phyloP scores from a whole-genome alignment of 2,888 invertebrate species.

The Melitaea athalia region DNA sequence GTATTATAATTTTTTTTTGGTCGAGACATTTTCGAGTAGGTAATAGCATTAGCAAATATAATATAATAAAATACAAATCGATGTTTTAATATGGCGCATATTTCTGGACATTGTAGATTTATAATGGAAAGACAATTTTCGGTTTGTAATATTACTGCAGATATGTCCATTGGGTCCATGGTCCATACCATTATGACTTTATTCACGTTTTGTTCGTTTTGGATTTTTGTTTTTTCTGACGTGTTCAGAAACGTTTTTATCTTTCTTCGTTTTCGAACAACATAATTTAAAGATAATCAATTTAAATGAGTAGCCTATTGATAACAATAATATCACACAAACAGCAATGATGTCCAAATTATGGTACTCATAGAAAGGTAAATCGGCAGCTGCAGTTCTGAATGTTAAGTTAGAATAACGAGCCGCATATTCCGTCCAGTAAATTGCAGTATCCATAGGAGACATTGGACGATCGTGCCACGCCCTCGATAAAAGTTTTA shows the following conservation, averaged over 20 bases:
- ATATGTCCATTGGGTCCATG: not conserved
- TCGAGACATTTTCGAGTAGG: too few relatives aligned
- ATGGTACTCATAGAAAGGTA: slow-evolving; percentile 78
- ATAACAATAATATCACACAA: slow-evolving; percentile 10
- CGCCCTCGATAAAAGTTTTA: slow-evolving; percentile 73
- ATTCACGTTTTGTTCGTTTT: slow-evolving; percentile 42
- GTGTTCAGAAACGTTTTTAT: slow-evolving; percentile 15
- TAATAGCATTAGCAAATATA: too few relatives aligned
- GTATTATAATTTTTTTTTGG: too few relatives aligned
- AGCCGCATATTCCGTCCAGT: slow-evolving; percentile 85
- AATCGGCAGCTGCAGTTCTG: slow-evolving; percentile 78
- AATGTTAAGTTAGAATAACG: slow-evolving; percentile 74
- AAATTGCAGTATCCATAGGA: slow-evolving; percentile 83
- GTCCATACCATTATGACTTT: too few relatives aligned
- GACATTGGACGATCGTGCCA: slow-evolving; percentile 83
- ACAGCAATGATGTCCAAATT: slow-evolving; percentile 60
- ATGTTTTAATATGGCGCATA: too few relatives aligned
- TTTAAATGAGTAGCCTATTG: slow-evolving; percentile 38
- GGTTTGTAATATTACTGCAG: too few relatives aligned
- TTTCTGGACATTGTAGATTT: too few relatives aligned
- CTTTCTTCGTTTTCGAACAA: slow-evolving; percentile 23
- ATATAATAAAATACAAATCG: too few relatives aligned
- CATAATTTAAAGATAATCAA: slow-evolving; percentile 39
- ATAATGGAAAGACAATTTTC: too few relatives aligned
- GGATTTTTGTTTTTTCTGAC: slow-evolving; percentile 28